Conservation (phyloP, 2,888 invertebrate species). For the Andrena hattorfiana region DNA sequence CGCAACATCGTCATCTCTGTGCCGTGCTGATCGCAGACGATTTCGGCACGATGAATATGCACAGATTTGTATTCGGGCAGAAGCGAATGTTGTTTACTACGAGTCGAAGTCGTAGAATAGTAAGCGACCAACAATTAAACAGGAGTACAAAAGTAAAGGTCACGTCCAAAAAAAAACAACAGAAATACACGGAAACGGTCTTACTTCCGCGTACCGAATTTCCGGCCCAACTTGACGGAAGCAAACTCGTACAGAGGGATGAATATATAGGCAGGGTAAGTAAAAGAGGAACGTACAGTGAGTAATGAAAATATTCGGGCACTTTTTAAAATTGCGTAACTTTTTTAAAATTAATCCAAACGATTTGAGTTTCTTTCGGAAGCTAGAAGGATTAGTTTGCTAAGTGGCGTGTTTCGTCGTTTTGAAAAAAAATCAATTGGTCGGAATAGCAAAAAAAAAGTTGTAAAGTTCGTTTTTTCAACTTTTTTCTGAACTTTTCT, state of each 20-base stretch:
- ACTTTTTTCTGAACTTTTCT: too few species aligned
- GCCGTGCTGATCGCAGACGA: not conserved
- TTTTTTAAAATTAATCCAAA: too few species aligned
- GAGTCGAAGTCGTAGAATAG: not conserved
- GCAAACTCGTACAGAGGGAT: conserved; percentile 88
- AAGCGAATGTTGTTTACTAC: conserved; percentile 27
- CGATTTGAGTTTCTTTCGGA: too few species aligned
- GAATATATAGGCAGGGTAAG: conserved; percentile 86
- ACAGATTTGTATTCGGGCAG: conserved; percentile 2
- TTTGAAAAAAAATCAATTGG: too few species aligned
- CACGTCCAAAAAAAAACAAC: conserved; percentile 3
- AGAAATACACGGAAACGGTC: conserved; percentile 86
- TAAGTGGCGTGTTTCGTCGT: too few species aligned
- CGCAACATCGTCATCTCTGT: too few species aligned
- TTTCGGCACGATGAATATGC: conserved; percentile 22
- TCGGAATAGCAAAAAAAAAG: too few species aligned
- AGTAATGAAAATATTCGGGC: too few species aligned
- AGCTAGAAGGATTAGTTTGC: too few species aligned
- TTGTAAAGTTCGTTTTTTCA: too few species aligned
- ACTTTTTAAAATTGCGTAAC: too few species aligned
- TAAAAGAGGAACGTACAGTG: not conserved
- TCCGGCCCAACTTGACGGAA: conserved; percentile 86
- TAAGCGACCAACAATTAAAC: not conserved
- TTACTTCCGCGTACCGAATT: conserved; percentile 90
- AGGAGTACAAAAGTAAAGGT: not conserved